Base-by-base conservation (phyloP, 2,888 invertebrate species). In the Apamea sordens region DNA sequence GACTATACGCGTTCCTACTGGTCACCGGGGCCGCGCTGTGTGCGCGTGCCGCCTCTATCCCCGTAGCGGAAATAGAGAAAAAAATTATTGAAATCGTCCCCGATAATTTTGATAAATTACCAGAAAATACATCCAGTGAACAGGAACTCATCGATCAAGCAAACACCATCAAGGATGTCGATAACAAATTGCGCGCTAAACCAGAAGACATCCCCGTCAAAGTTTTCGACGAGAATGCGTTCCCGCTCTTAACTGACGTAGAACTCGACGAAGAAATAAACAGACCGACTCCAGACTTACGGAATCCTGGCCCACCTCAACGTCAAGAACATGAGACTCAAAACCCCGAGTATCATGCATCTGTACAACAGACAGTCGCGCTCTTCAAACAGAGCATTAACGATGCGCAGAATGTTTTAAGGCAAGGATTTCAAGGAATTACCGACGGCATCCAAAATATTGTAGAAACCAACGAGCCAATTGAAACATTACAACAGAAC, bases 261-360 rank as follows among this genome's bases (percentile, higher is more conserved):
- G 88, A 91, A 85, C 89, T 91, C 61, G 92, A 93, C 24, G 88
- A 92, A 24, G 93, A 93, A 61, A 89, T 95, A 10, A 93, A 93
- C 76, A 92, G 95, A 77, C 91, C 93, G 2, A 89, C 92, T 76
- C 90, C 94, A 2, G 96, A 96, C 78, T 85, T 96, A 63, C 91
- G 91, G 7, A 93, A 96, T 83, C 95, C 96, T 5, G 96, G 96
- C 18, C 91, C 90, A 11, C 96, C 96, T 3, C 96, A 96, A 85
- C 93, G 94, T 3, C 96, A 96, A 83, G 93, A 96, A 73, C 96
- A 96, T 83, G 96, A 97, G 79, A 95, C 94, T 0, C 96, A 96
- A 87, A 95, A 94, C 82, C 94, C 96, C 4, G 94, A 93, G 77
- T 92, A 91, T 72, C 93, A 91, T 77, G 88, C 92, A 10, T 91